Evolutionary conservation across 53 echinoderm and acorn worm species (phyloP), one percentile per base, ranked within the genome.

Genomic region (Paracentrotus lividus): DNA sequence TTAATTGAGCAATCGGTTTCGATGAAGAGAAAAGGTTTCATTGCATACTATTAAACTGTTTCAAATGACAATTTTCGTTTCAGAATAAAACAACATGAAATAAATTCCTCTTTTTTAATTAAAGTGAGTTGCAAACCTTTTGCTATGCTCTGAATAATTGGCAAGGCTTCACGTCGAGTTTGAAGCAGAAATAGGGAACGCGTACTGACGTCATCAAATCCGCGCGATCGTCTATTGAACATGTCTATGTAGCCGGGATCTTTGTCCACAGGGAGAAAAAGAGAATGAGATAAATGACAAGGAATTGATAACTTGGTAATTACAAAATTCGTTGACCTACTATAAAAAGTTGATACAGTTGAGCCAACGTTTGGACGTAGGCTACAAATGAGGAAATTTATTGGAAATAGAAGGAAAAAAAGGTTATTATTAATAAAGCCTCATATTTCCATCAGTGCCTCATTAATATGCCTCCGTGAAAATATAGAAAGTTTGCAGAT

Each of bases 211-310:
- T 95, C 55, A 88, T 94, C 88, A 96, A 93, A 44, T 96, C n/a
- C 95, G 21, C 81, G 69, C 23, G 95, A 93, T 31, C 94, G 94
- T 60, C 92, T 85, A 34, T 95, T 93, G 32, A 97, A 93, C 49
- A 96, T 90, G 32, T 92, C 93, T 33, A 97, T 33, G 78, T 97
- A 96, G 90, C 97, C 97, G 27, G 95, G 95, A 51, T 97, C 97
- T 97, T 85, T 20, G 57, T 5, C 65, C 23, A 58, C 27, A 33
- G 8, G 34, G 43, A 49, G 29, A 49, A 49, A 85, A 84, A 51
- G 8, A 47, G 20, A 85, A 85, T 49, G 49, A 5, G 18, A 85
- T 49, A 64, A 31, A 29, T 21, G 6, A 23, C 21, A 59, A 10
- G 1, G 8, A 27, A 64, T 20, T 57, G 57, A 13, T n/a, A n/a